A percentile compares a stretch with the other conserved stretches of the same genome.
Evolutionary conservation across 1,140 invertebrate genomes (phyloP).

Genomic region (Mylabris phalerata): DNA sequence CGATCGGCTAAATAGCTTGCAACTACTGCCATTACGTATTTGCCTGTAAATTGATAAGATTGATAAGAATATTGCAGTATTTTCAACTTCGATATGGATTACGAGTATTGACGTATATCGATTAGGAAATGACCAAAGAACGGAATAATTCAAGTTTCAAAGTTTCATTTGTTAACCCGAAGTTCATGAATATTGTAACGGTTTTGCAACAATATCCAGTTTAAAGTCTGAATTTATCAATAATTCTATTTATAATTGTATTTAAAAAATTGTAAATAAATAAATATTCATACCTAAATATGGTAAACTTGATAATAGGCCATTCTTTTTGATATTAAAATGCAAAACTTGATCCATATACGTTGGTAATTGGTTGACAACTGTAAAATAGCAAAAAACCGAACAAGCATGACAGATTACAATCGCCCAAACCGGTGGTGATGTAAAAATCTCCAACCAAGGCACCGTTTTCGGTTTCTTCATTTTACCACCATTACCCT

Average conservation of each 20-base stretch:
- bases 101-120: background rate
- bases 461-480: constrained; percentile 62
- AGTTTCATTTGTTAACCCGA: too few species aligned
- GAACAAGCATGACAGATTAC: constrained; percentile 83
- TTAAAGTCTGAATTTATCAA: too few species aligned
- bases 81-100: background rate
- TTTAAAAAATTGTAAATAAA: too few species aligned
- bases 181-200: too few species aligned
- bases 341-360: constrained; percentile 87
- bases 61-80: constrained; percentile 3
- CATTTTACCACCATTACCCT: constrained; percentile 30
- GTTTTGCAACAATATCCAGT: too few species aligned
- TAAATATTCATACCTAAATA: constrained; percentile 55
- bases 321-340: constrained; percentile 80
- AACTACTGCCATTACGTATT: constrained; percentile 68
- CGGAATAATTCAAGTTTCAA: too few species aligned
- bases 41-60: constrained; percentile 51
- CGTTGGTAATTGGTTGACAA: constrained; percentile 87
- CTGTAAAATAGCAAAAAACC: constrained; percentile 92
- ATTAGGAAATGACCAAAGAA: too few species aligned
- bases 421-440: constrained; percentile 85
- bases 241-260: too few species aligned
- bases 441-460: constrained; percentile 73
- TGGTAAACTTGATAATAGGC: constrained; percentile 78
- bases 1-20: constrained; percentile 65